Percentiles rank a stretch among this genome's conserved stretches.
phyloP scores from a whole-genome alignment of 2,888 invertebrate species.

The Nomada ferruginata region DNA sequence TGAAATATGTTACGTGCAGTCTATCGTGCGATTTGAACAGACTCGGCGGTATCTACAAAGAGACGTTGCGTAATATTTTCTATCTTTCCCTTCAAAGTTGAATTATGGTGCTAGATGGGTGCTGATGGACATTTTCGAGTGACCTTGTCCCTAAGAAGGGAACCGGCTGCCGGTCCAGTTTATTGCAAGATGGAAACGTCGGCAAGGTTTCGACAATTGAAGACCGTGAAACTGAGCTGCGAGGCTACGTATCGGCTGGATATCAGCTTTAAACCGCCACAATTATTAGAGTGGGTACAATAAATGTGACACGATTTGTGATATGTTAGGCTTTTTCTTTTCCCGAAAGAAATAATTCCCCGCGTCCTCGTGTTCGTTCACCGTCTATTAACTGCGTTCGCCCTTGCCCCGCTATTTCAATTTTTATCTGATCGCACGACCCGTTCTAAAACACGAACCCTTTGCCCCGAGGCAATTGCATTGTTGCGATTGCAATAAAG shows the following conservation, averaged over 20 bases:
- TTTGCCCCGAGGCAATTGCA: background rate
- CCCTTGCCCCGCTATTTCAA: background rate
- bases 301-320: conserved; percentile 33
- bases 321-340: background rate
- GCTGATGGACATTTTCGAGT: conserved; percentile 84
- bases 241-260: conserved; percentile 85
- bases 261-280: conserved; percentile 86
- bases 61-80: background rate
- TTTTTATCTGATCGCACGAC: conserved; percentile 13
- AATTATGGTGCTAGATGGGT: conserved; percentile 76
- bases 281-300: conserved; percentile 85
- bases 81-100: conserved; percentile 10
- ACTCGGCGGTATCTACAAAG: background rate
- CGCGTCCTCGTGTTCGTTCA: conserved; percentile 1
- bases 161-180: conserved; percentile 85
- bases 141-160: conserved; percentile 85
- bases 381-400: background rate
- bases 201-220: conserved; percentile 85
- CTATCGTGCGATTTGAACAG: background rate
- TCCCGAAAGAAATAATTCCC: background rate
- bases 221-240: conserved; percentile 86
- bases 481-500: background rate
- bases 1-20: background rate
- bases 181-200: conserved; percentile 86
- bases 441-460: conserved; percentile 13